phyloP scores from a whole-genome alignment of 37 sponge, comb jelly and placozoan genomes.

The Haliclona indistincta region DNA sequence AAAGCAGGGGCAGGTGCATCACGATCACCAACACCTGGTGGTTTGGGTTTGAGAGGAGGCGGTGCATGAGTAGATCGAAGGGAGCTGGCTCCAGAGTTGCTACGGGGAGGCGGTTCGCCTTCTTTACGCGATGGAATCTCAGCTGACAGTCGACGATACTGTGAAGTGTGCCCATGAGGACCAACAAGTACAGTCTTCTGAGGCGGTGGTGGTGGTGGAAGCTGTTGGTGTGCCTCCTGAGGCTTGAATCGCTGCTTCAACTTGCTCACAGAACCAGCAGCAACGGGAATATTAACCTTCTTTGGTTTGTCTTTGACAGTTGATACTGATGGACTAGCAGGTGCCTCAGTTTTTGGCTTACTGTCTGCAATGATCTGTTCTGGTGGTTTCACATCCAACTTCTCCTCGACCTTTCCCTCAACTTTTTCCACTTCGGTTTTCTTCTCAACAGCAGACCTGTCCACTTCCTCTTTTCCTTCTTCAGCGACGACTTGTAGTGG shows the following conservation, averaged over 20 bases:
- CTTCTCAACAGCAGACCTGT: background rate
- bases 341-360: background rate
- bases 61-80: background rate
- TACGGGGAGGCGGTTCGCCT: background rate
- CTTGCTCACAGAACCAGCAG: slow-evolving; percentile 24
- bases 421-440: background rate
- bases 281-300: background rate
- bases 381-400: background rate
- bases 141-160: background rate
- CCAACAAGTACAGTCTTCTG: slow-evolving; percentile 28
- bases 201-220: slow-evolving; percentile 3
- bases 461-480: background rate
- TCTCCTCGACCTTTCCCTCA: slow-evolving; percentile 8
- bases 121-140: background rate
- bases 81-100: background rate
- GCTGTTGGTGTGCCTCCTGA: slow-evolving; percentile 6
- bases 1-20: slow-evolving; percentile 1
- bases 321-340: background rate
- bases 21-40: too few relatives aligned
- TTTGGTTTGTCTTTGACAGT: too few relatives aligned
- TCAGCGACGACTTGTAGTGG: background rate
- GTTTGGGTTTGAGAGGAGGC: background rate
- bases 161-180: background rate
- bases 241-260: slow-evolving; percentile 44
- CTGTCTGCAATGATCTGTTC: background rate